Conservation (phyloP, 2,113 vertebrate species). For the Haemorhous mexicanus region DNA sequence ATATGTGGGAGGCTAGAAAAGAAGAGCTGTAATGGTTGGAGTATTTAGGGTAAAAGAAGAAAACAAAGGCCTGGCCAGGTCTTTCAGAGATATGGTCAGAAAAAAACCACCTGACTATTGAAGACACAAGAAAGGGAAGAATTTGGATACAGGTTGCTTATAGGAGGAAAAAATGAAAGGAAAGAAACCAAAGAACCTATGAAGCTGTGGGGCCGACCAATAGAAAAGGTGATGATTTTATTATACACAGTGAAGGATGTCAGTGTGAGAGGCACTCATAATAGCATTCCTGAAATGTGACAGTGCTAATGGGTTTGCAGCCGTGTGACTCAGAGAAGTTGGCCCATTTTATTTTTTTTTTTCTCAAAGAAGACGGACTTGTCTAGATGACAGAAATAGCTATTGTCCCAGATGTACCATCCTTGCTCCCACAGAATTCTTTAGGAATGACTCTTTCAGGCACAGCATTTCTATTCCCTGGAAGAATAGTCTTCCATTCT, state of each 20-base stretch:
- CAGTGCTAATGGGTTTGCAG: slow-evolving; percentile 16
- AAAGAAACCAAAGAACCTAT: neutral
- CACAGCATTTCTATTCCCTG: neutral
- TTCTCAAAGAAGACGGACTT: neutral
- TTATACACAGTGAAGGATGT: neutral
- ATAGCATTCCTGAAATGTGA: slow-evolving; percentile 28
- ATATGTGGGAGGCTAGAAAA: neutral
- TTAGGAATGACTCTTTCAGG: neutral
- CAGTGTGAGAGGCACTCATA: neutral
- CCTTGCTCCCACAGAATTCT: neutral
- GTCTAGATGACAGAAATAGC: neutral
- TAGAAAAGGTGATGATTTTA: neutral
- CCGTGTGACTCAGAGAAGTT: neutral
- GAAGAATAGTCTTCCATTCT: neutral
- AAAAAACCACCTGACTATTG: neutral
- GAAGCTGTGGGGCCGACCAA: neutral
- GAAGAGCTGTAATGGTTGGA: neutral
- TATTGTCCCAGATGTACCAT: neutral
- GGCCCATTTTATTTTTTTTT: neutral
- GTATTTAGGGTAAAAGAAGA: neutral
- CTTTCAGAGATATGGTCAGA: neutral
- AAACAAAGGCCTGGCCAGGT: neutral
- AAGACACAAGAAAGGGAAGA: neutral
- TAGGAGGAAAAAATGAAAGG: neutral
- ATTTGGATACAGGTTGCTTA: neutral